Percentiles rank a stretch among this genome's conserved stretches.
phyloP scores from a whole-genome alignment of 2,797 vertebrate genomes.

The Eulemur albifrons region DNA sequence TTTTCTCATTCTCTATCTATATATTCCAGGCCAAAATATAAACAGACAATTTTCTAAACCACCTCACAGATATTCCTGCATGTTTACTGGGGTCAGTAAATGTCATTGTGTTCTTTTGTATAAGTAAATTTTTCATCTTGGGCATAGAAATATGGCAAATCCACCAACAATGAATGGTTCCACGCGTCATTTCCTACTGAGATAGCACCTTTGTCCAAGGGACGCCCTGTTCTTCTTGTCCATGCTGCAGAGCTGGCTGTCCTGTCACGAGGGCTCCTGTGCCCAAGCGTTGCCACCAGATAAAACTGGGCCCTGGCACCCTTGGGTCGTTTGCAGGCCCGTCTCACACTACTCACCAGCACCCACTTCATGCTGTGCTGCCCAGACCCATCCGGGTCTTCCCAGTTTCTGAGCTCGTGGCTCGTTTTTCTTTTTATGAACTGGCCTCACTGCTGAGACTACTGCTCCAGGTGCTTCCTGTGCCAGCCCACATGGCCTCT shows the following conservation, averaged over 20 bases:
- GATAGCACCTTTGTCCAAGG: rapidly evolving
- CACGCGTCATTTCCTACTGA: rapidly evolving
- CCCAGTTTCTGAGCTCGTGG: rapidly evolving
- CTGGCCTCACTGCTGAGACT: neutral
- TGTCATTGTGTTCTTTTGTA: rapidly evolving
- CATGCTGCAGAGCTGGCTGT: rapidly evolving
- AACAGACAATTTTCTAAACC: neutral
- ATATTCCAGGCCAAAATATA: rapidly evolving
- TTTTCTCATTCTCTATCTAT: neutral
- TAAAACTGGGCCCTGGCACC: neutral
- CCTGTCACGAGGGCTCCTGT: too few species aligned
- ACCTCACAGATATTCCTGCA: rapidly evolving
- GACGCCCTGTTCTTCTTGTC: rapidly evolving
- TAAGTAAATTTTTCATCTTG: too few species aligned
- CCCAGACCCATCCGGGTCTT: neutral
- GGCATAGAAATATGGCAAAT: neutral
- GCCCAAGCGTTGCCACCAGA: too few species aligned
- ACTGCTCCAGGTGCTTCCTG: rapidly evolving
- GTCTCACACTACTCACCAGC: rapidly evolving
- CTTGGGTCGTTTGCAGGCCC: rapidly evolving
- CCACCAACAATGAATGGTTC: rapidly evolving
- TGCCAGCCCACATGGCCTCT: neutral
- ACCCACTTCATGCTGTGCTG: rapidly evolving
- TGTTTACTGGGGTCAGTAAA: rapidly evolving
- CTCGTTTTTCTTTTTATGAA: neutral